These are phyloP conservation scores for Phyllotis vaccarum DNA, from an alignment of 2,797 vertebrate species.

Conservation along the genomic window DNA sequence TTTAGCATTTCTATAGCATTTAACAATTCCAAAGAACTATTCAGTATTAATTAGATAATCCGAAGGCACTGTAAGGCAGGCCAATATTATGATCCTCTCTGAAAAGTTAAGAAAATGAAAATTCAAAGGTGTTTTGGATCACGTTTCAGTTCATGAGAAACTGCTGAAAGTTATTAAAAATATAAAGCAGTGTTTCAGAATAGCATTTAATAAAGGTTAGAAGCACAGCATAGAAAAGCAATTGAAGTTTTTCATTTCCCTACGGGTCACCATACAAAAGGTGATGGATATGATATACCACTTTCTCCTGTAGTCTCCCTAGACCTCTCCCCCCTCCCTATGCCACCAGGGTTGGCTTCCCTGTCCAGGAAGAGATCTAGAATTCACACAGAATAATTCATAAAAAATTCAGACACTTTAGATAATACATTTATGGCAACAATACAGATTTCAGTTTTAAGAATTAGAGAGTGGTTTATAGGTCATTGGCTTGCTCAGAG, in stretches of 20 bases:
- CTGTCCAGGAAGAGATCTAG: not conserved
- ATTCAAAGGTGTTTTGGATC: slow-evolving; percentile 74
- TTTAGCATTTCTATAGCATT: slow-evolving; percentile 82
- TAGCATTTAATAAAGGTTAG: slow-evolving; percentile 66
- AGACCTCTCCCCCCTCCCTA: accelerated
- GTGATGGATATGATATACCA: not conserved
- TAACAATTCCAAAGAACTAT: slow-evolving; percentile 74
- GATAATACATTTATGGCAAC: not conserved
- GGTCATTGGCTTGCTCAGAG: not conserved
- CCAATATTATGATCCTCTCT: slow-evolving; percentile 82
- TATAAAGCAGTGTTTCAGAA: slow-evolving; percentile 66
- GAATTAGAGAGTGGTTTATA: not conserved
- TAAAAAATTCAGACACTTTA: slow-evolving; percentile 2
- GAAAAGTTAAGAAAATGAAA: slow-evolving; percentile 79
- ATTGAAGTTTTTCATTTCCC: slow-evolving; percentile 47
- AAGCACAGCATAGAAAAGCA: slow-evolving; percentile 45
- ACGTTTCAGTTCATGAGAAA: slow-evolving; percentile 58
- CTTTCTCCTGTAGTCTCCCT: not conserved
- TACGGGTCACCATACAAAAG: not conserved
- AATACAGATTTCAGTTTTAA: not conserved
- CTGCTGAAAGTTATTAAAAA: slow-evolving; percentile 68
- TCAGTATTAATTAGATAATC: slow-evolving; percentile 82
- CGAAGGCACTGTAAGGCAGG: slow-evolving; percentile 67
- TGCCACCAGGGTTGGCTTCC: not conserved
- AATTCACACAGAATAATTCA: not conserved